Evolutionary conservation across 1,140 invertebrate genomes (phyloP).

Genomic region (Pantala flavescens): DNA sequence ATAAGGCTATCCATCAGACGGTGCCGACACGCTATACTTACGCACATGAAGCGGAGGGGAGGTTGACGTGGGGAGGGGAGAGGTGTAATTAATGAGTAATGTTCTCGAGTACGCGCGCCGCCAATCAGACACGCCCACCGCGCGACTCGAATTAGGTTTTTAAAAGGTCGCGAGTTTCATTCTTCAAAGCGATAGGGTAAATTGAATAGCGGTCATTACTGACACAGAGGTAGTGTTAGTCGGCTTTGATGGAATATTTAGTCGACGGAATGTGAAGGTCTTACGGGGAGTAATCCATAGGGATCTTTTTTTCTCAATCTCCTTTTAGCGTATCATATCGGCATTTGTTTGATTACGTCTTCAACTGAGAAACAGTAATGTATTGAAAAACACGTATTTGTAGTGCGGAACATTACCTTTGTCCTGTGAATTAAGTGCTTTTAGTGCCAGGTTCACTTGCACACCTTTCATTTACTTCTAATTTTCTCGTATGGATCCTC

Average conservation of each 20-base stretch:
- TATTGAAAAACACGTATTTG: too few relatives aligned
- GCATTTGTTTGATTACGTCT: too few relatives aligned
- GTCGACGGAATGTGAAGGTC: background rate
- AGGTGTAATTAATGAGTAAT: background rate
- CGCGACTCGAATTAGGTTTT: background rate
- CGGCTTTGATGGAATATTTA: background rate
- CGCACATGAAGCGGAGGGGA: background rate
- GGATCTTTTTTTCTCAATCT: too few relatives aligned
- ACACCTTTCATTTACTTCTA: too few relatives aligned
- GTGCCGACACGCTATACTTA: conserved; percentile 7
- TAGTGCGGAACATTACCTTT: too few relatives aligned
- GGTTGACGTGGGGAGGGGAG: background rate
- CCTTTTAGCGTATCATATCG: too few relatives aligned
- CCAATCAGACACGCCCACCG: background rate
- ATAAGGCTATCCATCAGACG: conserved; percentile 1
- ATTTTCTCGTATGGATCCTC: too few relatives aligned
- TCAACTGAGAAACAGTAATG: too few relatives aligned
- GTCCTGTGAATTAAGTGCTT: too few relatives aligned
- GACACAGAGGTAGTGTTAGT: background rate
- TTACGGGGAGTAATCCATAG: too few relatives aligned
- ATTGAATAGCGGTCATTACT: background rate
- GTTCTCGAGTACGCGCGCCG: background rate
- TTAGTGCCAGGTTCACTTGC: too few relatives aligned
- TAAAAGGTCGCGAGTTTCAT: conserved; percentile 4
- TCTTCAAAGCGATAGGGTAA: background rate